A percentile compares a stretch with the other conserved stretches of the same genome.
Conservation (phyloP, 2,888 invertebrate species). For the Epistrophella euchroma region DNA sequence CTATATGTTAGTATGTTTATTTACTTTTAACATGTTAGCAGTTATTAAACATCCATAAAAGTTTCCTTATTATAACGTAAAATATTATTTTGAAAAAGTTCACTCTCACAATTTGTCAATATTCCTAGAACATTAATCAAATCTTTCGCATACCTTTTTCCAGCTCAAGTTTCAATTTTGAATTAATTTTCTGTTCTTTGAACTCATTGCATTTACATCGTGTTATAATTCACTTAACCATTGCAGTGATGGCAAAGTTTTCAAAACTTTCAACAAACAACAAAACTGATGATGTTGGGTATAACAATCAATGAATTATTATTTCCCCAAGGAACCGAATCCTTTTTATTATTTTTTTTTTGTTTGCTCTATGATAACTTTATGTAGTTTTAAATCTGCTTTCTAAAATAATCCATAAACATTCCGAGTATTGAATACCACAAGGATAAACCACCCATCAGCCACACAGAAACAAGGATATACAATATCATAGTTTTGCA, state of each 20-base stretch:
- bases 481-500: slow-evolving; percentile 13
- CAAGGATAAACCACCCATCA: slow-evolving; percentile 24
- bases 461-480: slow-evolving; percentile 40
- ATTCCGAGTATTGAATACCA: slow-evolving; percentile 53
- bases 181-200: background rate
- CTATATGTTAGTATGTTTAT: too few relatives aligned
- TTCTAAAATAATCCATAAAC: slow-evolving; percentile 36
- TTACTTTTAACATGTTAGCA: too few relatives aligned
- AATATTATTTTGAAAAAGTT: too few relatives aligned
- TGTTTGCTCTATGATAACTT: background rate
- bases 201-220: background rate
- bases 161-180: background rate
- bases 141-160: background rate
- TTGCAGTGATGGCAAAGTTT: background rate
- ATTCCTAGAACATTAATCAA: background rate
- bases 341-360: background rate
- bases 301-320: slow-evolving; percentile 20
- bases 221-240: background rate
- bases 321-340: slow-evolving; percentile 21
- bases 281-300: background rate
- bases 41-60: too few relatives aligned
- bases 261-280: background rate
- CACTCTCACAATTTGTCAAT: too few relatives aligned
- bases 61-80: too few relatives aligned
- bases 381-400: slow-evolving; percentile 49